phyloP scores from a whole-genome alignment of 1,140 invertebrate genomes.

The Drosophila arizonae region DNA sequence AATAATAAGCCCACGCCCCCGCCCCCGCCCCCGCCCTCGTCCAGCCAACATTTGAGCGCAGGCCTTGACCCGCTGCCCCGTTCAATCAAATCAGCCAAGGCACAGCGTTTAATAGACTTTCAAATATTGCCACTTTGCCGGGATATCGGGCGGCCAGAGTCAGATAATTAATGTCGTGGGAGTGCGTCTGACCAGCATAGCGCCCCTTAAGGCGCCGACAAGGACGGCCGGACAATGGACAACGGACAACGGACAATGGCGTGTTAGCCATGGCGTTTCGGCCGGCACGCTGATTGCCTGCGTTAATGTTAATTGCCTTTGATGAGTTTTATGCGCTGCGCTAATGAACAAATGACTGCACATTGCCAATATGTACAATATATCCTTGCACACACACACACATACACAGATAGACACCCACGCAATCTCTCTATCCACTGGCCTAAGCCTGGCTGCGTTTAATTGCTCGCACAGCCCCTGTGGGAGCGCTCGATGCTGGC shows the following conservation, averaged over 20 bases:
- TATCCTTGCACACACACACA: slow-evolving; percentile 34
- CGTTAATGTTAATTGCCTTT: slow-evolving; percentile 80
- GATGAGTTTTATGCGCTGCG: slow-evolving; percentile 78
- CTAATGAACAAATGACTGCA: slow-evolving; percentile 81
- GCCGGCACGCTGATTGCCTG: slow-evolving; percentile 66
- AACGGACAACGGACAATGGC: background rate
- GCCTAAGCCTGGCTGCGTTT: slow-evolving; percentile 32
- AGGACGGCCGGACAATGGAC: slow-evolving; percentile 9
- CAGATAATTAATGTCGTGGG: slow-evolving; percentile 77
- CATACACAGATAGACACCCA: slow-evolving; percentile 7
- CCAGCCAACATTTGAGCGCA: slow-evolving; percentile 39
- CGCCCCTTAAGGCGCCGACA: slow-evolving; percentile 55
- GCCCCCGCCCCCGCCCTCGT: too few relatives aligned
- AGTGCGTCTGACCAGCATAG: slow-evolving; percentile 28
- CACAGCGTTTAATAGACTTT: slow-evolving; percentile 77
- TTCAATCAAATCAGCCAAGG: slow-evolving; percentile 57
- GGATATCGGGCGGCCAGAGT: slow-evolving; percentile 54
- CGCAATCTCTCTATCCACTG: background rate
- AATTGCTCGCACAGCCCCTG: slow-evolving; percentile 53
- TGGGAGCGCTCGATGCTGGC: slow-evolving; percentile 8
- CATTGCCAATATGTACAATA: slow-evolving; percentile 64
- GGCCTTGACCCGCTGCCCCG: slow-evolving; percentile 22
- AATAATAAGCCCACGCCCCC: slow-evolving; percentile 44
- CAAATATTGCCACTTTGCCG: slow-evolving; percentile 76
- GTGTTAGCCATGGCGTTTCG: slow-evolving; percentile 15